Evolutionary conservation across 2,888 invertebrate genomes (phyloP).

Genomic region (Caenorhabditis becei): DNA sequence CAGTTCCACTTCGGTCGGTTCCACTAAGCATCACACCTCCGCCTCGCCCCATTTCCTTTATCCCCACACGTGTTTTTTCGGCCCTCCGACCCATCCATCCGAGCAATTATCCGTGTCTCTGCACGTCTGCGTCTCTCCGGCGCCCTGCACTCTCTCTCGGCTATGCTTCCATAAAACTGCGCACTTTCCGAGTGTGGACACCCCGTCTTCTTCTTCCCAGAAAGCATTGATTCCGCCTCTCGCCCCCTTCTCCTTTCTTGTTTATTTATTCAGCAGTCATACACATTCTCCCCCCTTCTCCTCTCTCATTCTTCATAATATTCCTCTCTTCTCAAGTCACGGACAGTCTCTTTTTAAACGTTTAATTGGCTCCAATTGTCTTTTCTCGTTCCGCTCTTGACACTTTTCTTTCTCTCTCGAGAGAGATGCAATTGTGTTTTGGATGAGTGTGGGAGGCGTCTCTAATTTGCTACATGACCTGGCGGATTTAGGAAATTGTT

Average conservation of each 20-base stretch:
- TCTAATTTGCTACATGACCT: too few relatives aligned
- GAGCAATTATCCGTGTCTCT: slow-evolving; percentile 36
- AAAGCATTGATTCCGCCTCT: slow-evolving; percentile 48
- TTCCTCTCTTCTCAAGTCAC: slow-evolving; percentile 6
- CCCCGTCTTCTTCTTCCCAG: too few relatives aligned
- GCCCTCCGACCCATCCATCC: slow-evolving; percentile 9
- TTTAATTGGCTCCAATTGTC: slow-evolving; percentile 19
- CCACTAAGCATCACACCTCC: slow-evolving; percentile 31
- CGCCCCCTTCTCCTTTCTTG: slow-evolving; percentile 23
- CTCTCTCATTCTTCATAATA: slow-evolving; percentile 7
- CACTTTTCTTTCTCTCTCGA: slow-evolving; percentile 1
- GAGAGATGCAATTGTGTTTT: not conserved
- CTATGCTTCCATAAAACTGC: slow-evolving; percentile 45
- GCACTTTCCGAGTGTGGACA: slow-evolving; percentile 38
- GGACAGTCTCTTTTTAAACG: not conserved
- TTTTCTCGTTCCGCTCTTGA: slow-evolving; percentile 21
- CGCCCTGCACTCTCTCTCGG: slow-evolving; percentile 3
- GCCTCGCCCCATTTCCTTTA: slow-evolving; percentile 46
- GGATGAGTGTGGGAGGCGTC: not conserved
- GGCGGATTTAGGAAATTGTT: not conserved
- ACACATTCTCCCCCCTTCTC: slow-evolving; percentile 11
- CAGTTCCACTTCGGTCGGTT: slow-evolving; percentile 21
- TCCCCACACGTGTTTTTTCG: slow-evolving; percentile 27
- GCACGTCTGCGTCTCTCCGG: not conserved
- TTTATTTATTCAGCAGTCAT: slow-evolving; percentile 43